Evolutionary conservation across 2,888 invertebrate species (phyloP).

Genomic region (Athalia rosae): DNA sequence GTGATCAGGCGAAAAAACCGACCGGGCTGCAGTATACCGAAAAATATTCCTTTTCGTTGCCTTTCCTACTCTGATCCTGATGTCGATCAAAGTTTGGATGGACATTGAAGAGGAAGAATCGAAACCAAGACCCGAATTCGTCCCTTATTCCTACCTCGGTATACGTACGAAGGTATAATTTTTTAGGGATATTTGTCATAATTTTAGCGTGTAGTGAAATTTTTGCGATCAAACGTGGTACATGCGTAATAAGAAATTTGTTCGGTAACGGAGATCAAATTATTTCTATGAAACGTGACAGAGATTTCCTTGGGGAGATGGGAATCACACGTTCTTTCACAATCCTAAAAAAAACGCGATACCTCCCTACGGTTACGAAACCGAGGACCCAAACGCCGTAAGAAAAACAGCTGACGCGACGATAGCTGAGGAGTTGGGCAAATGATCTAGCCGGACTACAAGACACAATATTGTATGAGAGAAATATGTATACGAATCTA

Average conservation of each 20-base stretch:
- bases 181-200: neutral
- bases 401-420: slow-evolving; percentile 5
- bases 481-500: too few species aligned
- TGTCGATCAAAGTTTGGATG: slow-evolving; percentile 43
- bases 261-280: slow-evolving; percentile 5
- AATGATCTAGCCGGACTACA: too few species aligned
- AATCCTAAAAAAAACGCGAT: slow-evolving; percentile 64
- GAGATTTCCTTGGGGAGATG: slow-evolving; percentile 68
- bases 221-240: slow-evolving; percentile 52
- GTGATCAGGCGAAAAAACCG: slow-evolving; percentile 12
- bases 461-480: too few species aligned
- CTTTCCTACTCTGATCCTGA: slow-evolving; percentile 52
- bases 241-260: neutral
- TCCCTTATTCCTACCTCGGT: slow-evolving; percentile 58
- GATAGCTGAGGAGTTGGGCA: too few species aligned
- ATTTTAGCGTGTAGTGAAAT: neutral
- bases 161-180: slow-evolving; percentile 58
- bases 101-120: slow-evolving; percentile 46
- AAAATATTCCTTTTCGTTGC: slow-evolving; percentile 47
- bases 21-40: slow-evolving; percentile 50
- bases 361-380: slow-evolving; percentile 64
- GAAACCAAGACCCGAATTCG: slow-evolving; percentile 57
- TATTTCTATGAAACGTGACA: slow-evolving; percentile 47
- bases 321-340: slow-evolving; percentile 62
- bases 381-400: slow-evolving; percentile 56